Evolutionary conservation across 1,140 invertebrate genomes (phyloP), one percentile per base, ranked within the genome.

Genomic region (Lanistes nyassanus): DNA sequence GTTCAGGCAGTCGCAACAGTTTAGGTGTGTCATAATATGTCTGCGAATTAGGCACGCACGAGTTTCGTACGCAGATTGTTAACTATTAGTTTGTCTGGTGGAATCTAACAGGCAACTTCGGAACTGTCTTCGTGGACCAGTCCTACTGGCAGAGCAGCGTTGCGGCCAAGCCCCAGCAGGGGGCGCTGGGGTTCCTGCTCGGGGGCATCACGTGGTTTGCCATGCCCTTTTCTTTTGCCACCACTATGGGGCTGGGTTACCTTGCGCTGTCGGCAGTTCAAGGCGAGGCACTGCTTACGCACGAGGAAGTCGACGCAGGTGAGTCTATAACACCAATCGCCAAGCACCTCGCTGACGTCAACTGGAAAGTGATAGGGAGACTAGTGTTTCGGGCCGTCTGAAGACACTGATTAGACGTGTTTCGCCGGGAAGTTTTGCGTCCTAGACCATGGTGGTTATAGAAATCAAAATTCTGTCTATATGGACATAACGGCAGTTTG

Each of bases 121-220:
- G 88, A 13, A 88, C 89, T 13, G 87, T 90, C 3, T 89, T 89
- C 78, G 88, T 90, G 19, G 89, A 90, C 80, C 90, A 90, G 81
- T 86, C 88, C 0, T 89, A 88, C 71, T 90, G 88, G 89, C 89
- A 90, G 79, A 85, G 84, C 69, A 83, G 82, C 31, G 87, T 89
- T 19, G 86, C 89, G 9, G 82, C 87, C 31, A 89, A 89, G 81
- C 89, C 88, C 6, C 83, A 81, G 31, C 80, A 87, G 68, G 88
- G 88, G 21, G 88, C 88, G 23, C 77, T 85, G 56, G 89, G 88
- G 0, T 90, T 90, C 70, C 82, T 90, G 19, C 64, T 84, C 1
- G 89, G 89, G 0, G 89, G 89, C 11, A 37, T 90, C 0, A 82
- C 84, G 51, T 90, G 90, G 90, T 90, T 90, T 76, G 86, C 88